Evolutionary conservation across 2,888 invertebrate genomes (phyloP), one percentile per base, ranked within the genome.

Genomic region (Hirtodrosophila histrioides): DNA sequence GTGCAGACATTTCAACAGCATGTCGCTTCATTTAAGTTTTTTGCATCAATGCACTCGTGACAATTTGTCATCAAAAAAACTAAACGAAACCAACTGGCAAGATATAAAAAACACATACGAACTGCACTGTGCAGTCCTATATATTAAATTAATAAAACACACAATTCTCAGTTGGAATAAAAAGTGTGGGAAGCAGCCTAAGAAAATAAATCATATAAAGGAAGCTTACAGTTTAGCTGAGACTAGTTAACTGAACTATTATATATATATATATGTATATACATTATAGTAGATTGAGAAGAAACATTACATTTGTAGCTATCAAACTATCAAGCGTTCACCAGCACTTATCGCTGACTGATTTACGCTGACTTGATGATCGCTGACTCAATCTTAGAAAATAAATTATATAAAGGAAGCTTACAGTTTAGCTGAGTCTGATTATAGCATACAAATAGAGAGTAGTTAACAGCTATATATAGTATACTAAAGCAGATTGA

Each of bases 11-110:
- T 82, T 82, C 82, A 82, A 82, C 82, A 87, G 75, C 82, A 88
- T 85, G 84, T 86, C 88, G 88, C 88, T 88, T 83, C 81, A 86
- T 84, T 88, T 83, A 88, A 88, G 87, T 84, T 85, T 71, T 77
- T 88, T 88, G 88, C 85, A 84, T 85, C 85, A 85, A 88, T 85
- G 85, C 84, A 88, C 84, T 84, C 85, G 88, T 86, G 85, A 85
- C 85, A 85, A 85, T 84, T 84, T 86, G 79, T 87, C 82, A 83
- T 87, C 82, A 78, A 86, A 36, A 48, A 40, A 29, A n/a, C 31
- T 3, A 27, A 12, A 41, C 12, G 33, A 61, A 53, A 37, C 23
- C 57, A 27, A 27, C 27, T 27, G 27, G 27, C 27, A 27, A 27
- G 6, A 27, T 4, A 27, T 27, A 27, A 17, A 17, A 17, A 17